Percentiles rank a stretch among this genome's conserved stretches.
phyloP scores from a whole-genome alignment of 2,113 vertebrate species.

The Cinclus mexicanus region DNA sequence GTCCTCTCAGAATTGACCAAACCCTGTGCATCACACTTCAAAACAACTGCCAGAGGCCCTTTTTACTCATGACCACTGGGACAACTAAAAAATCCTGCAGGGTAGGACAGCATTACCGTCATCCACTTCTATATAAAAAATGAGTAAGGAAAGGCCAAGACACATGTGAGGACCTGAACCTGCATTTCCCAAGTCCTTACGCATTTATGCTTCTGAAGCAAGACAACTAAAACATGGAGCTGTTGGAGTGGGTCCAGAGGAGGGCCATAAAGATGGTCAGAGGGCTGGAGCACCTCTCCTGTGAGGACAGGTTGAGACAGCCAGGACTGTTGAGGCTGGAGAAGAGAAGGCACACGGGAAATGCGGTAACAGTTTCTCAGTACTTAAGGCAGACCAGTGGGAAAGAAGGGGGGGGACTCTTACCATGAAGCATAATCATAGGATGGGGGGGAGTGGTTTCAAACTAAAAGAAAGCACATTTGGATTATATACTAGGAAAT shows the following conservation, averaged over 20 bases:
- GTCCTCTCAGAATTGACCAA: neutral
- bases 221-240: neutral
- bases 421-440: rapidly evolving
- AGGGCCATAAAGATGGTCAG: neutral
- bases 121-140: neutral
- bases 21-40: neutral
- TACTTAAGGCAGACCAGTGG: neutral
- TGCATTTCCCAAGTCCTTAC: neutral
- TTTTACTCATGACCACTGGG: neutral
- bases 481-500: neutral
- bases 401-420: neutral
- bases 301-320: neutral
- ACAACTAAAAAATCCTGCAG: neutral
- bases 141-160: neutral
- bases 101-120: neutral
- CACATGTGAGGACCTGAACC: neutral
- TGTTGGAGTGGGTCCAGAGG: neutral
- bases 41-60: neutral
- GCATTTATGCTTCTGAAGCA: neutral
- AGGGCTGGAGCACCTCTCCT: neutral
- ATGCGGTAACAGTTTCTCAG: neutral
- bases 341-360: neutral
- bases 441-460: neutral
- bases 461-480: neutral
- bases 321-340: neutral